Conservation (phyloP, 1,140 invertebrate genomes). For the Macrotrachela quadricornifera region DNA sequence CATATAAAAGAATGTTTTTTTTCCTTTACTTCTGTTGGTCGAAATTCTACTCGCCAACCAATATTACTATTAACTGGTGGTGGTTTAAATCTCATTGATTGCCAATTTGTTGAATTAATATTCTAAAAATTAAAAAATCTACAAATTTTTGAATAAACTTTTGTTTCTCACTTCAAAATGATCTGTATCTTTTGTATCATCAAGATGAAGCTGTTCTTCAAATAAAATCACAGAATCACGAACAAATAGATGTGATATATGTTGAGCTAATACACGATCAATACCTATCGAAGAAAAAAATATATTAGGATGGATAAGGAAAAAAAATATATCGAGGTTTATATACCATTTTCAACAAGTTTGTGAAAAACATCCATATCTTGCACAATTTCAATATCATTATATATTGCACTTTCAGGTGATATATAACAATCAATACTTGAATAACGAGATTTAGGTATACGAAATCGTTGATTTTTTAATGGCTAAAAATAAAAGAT, state of each 20-base stretch:
- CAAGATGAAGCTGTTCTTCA: slow-evolving; percentile 47
- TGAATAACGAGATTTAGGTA: slow-evolving; percentile 87
- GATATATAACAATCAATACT: slow-evolving; percentile 92
- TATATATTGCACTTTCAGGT: slow-evolving; percentile 59
- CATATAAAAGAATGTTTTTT: not conserved
- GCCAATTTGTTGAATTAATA: slow-evolving; percentile 99
- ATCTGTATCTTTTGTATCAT: slow-evolving; percentile 8
- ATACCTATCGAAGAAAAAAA: slow-evolving; percentile 26
- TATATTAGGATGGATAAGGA: no score
- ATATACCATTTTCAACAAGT: slow-evolving; percentile 45
- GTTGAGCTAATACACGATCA: slow-evolving; percentile 68
- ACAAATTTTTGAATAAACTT: no score
- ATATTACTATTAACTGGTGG: slow-evolving; percentile 60
- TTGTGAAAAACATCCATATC: slow-evolving; percentile 59
- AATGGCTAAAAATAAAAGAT: not conserved
- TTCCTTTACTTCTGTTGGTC: slow-evolving; percentile 70
- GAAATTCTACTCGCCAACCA: slow-evolving; percentile 98
- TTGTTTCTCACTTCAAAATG: not conserved
- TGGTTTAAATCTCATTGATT: slow-evolving; percentile 98
- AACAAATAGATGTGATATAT: slow-evolving; percentile 94
- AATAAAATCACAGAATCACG: slow-evolving; percentile 86
- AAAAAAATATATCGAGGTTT: no score
- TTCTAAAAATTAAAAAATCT: slow-evolving; percentile 41
- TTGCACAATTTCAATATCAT: slow-evolving; percentile 68
- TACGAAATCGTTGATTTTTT: slow-evolving; percentile 45